Base-by-base conservation (phyloP, 2,797 vertebrate genomes). In the Percopsis omiscomaycus region DNA sequence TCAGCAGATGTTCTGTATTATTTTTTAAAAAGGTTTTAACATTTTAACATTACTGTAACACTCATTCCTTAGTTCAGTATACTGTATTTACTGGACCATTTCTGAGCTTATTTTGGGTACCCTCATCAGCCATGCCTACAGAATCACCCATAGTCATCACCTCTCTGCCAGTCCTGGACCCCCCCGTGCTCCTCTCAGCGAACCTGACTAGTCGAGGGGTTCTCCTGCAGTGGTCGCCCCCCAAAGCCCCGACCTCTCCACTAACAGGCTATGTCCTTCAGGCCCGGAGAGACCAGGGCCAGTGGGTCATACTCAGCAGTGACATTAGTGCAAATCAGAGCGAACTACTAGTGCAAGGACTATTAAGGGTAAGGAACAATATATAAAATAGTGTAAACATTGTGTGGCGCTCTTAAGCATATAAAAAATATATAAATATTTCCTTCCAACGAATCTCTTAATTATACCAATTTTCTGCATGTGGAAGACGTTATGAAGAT, bases 201-300 rank as follows among this genome's bases (percentile, higher is more conserved):
- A 95, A 96, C 60, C 91, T 87, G 78, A 98, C 95, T 0, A 63
- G 68, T 4, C 83, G 64, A 0, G 97, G 96, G 3, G 84, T 98
- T 0, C 75, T 98, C 44, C 88, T 99, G 50, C 90, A 86, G 53
- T 99, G 97, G 97, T 83, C 86, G 0, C 92, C 92, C 46, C 96
- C 97, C 0, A 88, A 87, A 30, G 79, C 77, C 30, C 73, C 87
- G 13, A 89, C 93, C 1, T 81, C 88, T 71, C 89, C 88, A 0
- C 89, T 94, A 79, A 94, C 94, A 0, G 93, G 93, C 16, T 95
- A 92, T 14, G 84, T 95, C 1, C 92, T 99, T 61, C 94, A 98
- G 85, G 94, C 93, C 22, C 91, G 95, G 14, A 92, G 92, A 61
- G 91, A 94, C 76, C 88, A 83, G 59, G 93, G 92, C 0, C 85